Evolutionary conservation across 2,113 vertebrate species (phyloP).

Genomic region (Lichenostomus cassidix): DNA sequence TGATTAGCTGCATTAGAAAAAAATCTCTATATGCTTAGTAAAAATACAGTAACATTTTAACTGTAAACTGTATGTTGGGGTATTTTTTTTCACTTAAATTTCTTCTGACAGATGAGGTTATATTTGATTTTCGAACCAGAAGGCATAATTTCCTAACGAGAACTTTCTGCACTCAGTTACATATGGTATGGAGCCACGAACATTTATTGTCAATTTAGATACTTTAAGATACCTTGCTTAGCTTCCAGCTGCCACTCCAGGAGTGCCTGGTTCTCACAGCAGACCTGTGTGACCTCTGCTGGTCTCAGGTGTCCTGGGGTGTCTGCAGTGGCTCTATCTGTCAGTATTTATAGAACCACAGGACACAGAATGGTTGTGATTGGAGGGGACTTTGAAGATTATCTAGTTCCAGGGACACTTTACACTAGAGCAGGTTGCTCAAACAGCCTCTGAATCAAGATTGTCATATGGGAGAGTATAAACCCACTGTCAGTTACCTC

Average conservation of each 20-base stretch:
- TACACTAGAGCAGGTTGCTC: background rate
- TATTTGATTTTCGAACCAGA: background rate
- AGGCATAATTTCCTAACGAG: rapidly evolving
- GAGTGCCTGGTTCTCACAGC: background rate
- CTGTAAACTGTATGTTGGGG: rapidly evolving
- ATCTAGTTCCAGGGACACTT: background rate
- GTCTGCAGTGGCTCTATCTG: background rate
- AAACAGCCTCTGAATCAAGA: background rate
- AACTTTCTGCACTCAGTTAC: background rate
- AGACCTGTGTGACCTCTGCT: rapidly evolving
- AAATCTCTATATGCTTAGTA: background rate
- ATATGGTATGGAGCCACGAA: background rate
- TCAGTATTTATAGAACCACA: background rate
- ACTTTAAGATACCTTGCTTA: background rate
- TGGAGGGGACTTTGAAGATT: background rate
- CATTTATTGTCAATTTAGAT: background rate
- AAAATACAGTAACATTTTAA: background rate
- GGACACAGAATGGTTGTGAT: background rate
- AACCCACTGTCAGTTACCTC: background rate
- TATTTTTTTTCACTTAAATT: background rate
- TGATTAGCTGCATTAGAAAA: background rate
- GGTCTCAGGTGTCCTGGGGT: background rate
- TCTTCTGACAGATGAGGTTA: background rate
- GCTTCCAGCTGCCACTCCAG: background rate
- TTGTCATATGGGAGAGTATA: rapidly evolving